phyloP scores from a whole-genome alignment of 2,113 vertebrate genomes.

The Scomber colias region DNA sequence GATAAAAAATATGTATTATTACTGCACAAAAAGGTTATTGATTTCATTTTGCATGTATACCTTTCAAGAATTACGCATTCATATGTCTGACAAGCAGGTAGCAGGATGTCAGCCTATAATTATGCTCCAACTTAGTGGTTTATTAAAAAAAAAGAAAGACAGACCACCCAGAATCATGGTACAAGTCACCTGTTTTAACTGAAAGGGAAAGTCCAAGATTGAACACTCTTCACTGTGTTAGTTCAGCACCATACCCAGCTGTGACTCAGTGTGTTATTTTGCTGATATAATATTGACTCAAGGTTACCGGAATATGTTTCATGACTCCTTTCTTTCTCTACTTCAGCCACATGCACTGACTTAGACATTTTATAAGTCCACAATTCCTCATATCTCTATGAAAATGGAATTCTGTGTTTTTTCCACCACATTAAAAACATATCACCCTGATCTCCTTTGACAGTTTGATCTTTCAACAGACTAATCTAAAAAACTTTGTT shows the following conservation, averaged over 20 bases:
- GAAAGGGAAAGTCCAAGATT: slow-evolving; percentile 33
- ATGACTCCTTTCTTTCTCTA: slow-evolving; percentile 5
- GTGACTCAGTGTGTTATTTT: slow-evolving; percentile 48
- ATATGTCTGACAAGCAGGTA: slow-evolving; percentile 17
- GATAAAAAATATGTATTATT: slow-evolving; percentile 1
- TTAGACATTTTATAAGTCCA: background rate
- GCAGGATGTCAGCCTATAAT: slow-evolving; percentile 50
- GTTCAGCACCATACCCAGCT: slow-evolving; percentile 42
- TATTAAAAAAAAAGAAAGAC: slow-evolving; percentile 47
- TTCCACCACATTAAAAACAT: slow-evolving; percentile 25
- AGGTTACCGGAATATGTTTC: slow-evolving; percentile 27
- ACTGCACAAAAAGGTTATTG: background rate
- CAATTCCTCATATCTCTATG: slow-evolving; percentile 19
- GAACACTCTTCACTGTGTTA: slow-evolving; percentile 25
- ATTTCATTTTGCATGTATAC: background rate
- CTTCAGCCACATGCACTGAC: background rate
- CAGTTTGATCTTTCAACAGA: slow-evolving; percentile 42
- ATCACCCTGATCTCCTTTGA: slow-evolving; percentile 40
- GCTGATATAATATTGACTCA: slow-evolving; percentile 51
- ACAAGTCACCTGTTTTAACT: slow-evolving; percentile 63
- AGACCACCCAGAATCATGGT: slow-evolving; percentile 61
- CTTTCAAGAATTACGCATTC: background rate
- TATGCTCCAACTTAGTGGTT: slow-evolving; percentile 35
- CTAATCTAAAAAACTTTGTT: slow-evolving; percentile 62
- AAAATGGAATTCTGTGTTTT: slow-evolving; percentile 44